A percentile compares a stretch with the other conserved stretches of the same genome.
phyloP scores from a whole-genome alignment of 2,113 vertebrate species.

The crab-eating macaque (Macaca fascicularis) region DNA sequence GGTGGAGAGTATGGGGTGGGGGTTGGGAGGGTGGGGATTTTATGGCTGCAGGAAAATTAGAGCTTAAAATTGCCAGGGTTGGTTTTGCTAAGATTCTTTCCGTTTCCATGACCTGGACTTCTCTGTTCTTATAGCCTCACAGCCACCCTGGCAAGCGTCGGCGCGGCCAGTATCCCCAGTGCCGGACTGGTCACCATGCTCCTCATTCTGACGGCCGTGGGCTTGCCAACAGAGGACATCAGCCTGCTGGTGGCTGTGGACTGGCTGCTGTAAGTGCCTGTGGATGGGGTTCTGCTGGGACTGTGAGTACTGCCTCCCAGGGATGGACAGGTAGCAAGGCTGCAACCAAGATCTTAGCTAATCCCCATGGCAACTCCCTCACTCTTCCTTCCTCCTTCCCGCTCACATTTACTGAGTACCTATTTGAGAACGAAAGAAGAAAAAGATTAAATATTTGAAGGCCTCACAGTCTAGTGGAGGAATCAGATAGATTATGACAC shows the following conservation, averaged over 20 bases:
- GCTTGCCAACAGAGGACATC: slow-evolving; percentile 98
- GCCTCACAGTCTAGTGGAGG: not conserved
- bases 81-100: not conserved
- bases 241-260: slow-evolving; percentile 98
- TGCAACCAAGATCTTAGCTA: not conserved
- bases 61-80: not conserved
- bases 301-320: not conserved
- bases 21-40: not conserved
- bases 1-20: too few species aligned
- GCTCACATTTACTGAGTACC: not conserved
- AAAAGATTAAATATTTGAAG: not conserved
- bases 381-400: not conserved
- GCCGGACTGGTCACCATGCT: slow-evolving; percentile 98
- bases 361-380: not conserved
- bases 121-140: slow-evolving; percentile 90
- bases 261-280: slow-evolving; percentile 97
- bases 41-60: not conserved
- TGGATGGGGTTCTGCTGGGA: not conserved
- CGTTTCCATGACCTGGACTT: slow-evolving; percentile 17
- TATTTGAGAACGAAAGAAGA: not conserved
- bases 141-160: slow-evolving; percentile 96
- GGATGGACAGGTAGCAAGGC: too few species aligned
- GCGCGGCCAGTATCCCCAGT: slow-evolving; percentile 98
- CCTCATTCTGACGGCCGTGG: slow-evolving; percentile 97
- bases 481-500: not conserved